Percentiles rank a stretch among this genome's conserved stretches.
Conservation (phyloP, 2,888 invertebrate species). For the Oligia strigilis region DNA sequence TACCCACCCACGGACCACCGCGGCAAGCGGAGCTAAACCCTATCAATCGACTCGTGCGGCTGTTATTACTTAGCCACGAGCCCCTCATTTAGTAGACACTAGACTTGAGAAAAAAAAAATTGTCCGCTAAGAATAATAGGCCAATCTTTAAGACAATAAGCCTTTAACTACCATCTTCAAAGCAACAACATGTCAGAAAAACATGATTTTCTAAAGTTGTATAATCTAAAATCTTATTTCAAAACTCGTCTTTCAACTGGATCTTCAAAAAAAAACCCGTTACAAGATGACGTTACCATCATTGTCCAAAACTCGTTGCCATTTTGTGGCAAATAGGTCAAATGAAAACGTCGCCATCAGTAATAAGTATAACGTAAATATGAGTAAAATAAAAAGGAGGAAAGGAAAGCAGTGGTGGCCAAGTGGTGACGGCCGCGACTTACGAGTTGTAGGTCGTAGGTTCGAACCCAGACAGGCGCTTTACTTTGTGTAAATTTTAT, state of each 20-base stretch:
- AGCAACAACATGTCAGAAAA: neutral
- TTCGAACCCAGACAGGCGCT: too few relatives aligned
- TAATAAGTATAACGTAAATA: neutral
- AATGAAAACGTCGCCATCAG: slow-evolving; percentile 1
- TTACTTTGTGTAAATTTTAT: too few relatives aligned
- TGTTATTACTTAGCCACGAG: too few relatives aligned
- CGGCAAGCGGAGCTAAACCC: too few relatives aligned
- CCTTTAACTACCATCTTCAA: neutral
- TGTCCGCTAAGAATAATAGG: neutral
- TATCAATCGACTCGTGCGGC: too few relatives aligned
- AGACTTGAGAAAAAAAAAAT: neutral
- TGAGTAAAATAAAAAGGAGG: neutral
- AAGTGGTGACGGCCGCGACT: too few relatives aligned
- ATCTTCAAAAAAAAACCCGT: slow-evolving; percentile 26
- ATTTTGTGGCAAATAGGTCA: slow-evolving; percentile 20
- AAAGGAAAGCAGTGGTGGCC: too few relatives aligned
- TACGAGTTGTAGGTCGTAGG: too few relatives aligned
- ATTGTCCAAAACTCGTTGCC: slow-evolving; percentile 9
- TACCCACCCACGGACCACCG: too few relatives aligned
- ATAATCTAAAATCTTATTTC: neutral
- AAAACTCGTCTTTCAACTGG: slow-evolving; percentile 16
- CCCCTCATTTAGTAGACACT: too few relatives aligned
- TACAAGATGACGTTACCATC: slow-evolving; percentile 9
- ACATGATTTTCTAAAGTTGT: neutral
- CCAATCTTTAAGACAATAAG: neutral